Evolutionary conservation across 2,797 vertebrate species (phyloP), one percentile per base, ranked within the genome.

Genomic region (Gephyroberyx darwinii): DNA sequence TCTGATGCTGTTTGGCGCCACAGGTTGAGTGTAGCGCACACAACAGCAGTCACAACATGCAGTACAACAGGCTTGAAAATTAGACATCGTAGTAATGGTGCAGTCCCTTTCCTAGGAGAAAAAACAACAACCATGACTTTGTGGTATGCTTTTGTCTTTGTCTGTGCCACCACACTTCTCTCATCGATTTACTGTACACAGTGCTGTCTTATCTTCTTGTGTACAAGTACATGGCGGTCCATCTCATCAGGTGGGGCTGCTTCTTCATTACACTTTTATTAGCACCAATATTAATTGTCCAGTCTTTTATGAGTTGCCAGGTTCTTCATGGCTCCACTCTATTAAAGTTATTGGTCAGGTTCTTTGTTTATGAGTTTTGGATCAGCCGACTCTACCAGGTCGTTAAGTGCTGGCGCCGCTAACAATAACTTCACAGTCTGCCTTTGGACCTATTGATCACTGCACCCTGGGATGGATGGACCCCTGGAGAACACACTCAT

Each of bases 261-360:
- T 60, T 70, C 65, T 71, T 78, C 56, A 74, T 77, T 71, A 71
- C 70, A 45, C 59, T 80, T 90, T 90, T 85, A 89, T 79, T 82
- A 84, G 71, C 68, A n/a, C 45, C n/a, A 66, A 73, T 87, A 83
- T 87, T 75, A 70, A 80, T 81, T 86, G 83, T 79, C 60, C 73
- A 19, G 54, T 51, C 48, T 66, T 78, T 84, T 75, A 84, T 37
- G 70, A 71, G 43, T 67, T 78, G 71, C 51, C 19, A 35, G 45
- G 70, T 76, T 80, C 69, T 75, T 68, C 79, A 76, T 69, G 78
- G 65, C 84, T 83, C 72, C 12, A 65, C 80, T 70, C 80, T 78
- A 81, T 91, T 86, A 88, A 84, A 88, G 75, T 88, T 86, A 91
- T 90, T 87, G 82, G 71, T 75, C 72, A 60, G 37, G 63, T 63